Percentiles rank a stretch among this genome's conserved stretches.
These are phyloP conservation scores for Parazoanthus swiftii DNA, from an alignment of 92 coral and sea anemone genomes.

Conservation along the genomic window DNA sequence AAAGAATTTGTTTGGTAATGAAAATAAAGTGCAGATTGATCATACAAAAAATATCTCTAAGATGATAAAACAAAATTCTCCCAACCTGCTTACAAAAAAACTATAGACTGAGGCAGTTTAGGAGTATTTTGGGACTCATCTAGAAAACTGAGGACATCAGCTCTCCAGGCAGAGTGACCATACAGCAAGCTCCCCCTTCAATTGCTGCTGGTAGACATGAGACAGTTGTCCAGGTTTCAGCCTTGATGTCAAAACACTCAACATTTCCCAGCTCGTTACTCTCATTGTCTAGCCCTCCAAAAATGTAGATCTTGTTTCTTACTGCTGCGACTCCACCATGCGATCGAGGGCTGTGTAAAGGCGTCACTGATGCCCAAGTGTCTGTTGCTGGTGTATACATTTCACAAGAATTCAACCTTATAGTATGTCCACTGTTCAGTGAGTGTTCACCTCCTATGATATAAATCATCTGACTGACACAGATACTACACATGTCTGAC, in stretches of 20 bases:
- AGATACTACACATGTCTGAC: constrained; percentile 62
- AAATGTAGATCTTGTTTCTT: constrained; percentile 62
- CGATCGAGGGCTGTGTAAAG: constrained; percentile 64
- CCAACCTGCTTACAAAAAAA: too few species aligned
- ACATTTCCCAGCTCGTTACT: constrained; percentile 77
- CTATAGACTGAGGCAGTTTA: too few species aligned
- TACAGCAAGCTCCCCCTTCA: constrained; percentile 81
- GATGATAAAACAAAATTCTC: too few species aligned
- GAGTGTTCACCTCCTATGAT: constrained; percentile 83
- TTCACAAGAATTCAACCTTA: constrained; percentile 71
- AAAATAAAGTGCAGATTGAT: too few species aligned
- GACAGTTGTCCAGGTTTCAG: constrained; percentile 66
- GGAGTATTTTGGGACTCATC: background rate
- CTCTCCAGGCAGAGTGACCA: constrained; percentile 82
- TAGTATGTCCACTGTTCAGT: constrained; percentile 44
- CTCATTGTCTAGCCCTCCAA: constrained; percentile 67
- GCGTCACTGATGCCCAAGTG: constrained; percentile 65
- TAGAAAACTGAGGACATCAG: constrained; percentile 51
- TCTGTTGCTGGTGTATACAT: constrained; percentile 61
- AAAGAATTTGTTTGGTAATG: too few species aligned
- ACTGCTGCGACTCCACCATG: constrained; percentile 67
- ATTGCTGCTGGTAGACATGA: constrained; percentile 61
- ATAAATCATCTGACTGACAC: constrained; percentile 53
- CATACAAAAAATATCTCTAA: too few species aligned
- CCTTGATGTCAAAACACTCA: constrained; percentile 73